Evolutionary conservation across 2,113 vertebrate species (phyloP).

Genomic region (Laticauda colubrina): DNA sequence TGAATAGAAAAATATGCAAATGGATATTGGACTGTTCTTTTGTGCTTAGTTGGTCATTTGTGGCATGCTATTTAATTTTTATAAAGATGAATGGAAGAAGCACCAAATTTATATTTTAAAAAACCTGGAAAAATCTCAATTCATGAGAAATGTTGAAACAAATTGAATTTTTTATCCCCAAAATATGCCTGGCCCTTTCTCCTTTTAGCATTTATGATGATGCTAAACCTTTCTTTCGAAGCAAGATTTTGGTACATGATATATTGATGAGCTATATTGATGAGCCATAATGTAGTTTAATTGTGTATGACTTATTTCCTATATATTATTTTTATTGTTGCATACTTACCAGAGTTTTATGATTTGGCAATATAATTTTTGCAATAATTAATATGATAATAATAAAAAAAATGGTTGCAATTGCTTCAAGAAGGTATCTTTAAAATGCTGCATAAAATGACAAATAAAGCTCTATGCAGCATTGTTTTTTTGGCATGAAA

Average conservation of each 20-base stretch:
- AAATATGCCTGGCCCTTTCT: neutral
- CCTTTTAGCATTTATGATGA: neutral
- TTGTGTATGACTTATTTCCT: neutral
- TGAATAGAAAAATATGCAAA: conserved; percentile 33
- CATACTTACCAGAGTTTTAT: neutral
- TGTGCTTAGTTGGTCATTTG: neutral
- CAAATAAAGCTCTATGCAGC: neutral
- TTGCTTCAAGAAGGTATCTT: neutral
- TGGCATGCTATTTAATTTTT: neutral
- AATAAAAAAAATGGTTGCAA: neutral
- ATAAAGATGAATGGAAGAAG: neutral
- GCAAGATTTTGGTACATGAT: neutral
- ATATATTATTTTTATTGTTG: neutral
- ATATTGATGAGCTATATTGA: neutral
- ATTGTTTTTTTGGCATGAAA: neutral
- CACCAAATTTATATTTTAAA: neutral
- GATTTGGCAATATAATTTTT: neutral
- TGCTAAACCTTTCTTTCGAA: neutral
- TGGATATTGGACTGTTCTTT: conserved; percentile 29
- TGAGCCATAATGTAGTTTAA: neutral
- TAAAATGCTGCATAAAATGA: neutral
- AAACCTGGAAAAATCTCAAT: neutral
- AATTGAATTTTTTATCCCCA: neutral
- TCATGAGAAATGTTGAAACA: neutral
- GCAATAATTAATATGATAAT: neutral